Conservation (phyloP, 2,113 vertebrate species). For the Benitochromis conjunctus region DNA sequence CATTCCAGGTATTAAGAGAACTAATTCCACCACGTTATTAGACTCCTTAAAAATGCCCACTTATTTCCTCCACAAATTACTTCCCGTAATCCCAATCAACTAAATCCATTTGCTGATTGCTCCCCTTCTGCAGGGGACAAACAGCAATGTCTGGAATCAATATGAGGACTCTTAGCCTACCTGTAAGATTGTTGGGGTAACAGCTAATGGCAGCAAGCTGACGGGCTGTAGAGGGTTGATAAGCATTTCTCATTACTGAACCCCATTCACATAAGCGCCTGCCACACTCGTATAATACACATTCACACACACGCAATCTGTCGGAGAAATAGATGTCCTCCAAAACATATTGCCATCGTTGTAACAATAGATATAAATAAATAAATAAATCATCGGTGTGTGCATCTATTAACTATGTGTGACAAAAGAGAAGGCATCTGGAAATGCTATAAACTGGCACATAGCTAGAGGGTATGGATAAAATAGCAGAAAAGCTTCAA, state of each 20-base stretch:
- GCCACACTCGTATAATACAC: slow-evolving; percentile 9
- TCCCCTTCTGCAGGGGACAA: slow-evolving; percentile 21
- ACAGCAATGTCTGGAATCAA: slow-evolving; percentile 40
- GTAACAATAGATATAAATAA: slow-evolving; percentile 53
- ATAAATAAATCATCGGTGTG: slow-evolving; percentile 22
- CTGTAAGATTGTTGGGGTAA: slow-evolving; percentile 56
- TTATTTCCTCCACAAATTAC: slow-evolving; percentile 39
- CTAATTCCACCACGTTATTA: slow-evolving; percentile 40
- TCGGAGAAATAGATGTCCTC: slow-evolving; percentile 32
- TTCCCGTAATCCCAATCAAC: slow-evolving; percentile 51
- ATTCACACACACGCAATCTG: slow-evolving; percentile 1
- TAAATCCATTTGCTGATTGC: slow-evolving; percentile 45
- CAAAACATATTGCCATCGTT: slow-evolving; percentile 17
- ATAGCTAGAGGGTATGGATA: neutral
- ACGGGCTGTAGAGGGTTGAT: slow-evolving; percentile 64
- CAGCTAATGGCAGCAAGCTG: slow-evolving; percentile 45
- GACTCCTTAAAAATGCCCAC: neutral
- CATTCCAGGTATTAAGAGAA: slow-evolving; percentile 47
- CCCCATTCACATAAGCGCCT: slow-evolving; percentile 29
- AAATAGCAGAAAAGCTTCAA: neutral
- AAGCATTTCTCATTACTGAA: slow-evolving; percentile 70
- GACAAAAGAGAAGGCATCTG: slow-evolving; percentile 19
- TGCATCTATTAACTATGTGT: slow-evolving; percentile 11
- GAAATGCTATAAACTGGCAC: slow-evolving; percentile 7
- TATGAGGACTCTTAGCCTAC: slow-evolving; percentile 33